Conservation (phyloP, 2,797 vertebrate species). For the Apogon hyalosoma region DNA sequence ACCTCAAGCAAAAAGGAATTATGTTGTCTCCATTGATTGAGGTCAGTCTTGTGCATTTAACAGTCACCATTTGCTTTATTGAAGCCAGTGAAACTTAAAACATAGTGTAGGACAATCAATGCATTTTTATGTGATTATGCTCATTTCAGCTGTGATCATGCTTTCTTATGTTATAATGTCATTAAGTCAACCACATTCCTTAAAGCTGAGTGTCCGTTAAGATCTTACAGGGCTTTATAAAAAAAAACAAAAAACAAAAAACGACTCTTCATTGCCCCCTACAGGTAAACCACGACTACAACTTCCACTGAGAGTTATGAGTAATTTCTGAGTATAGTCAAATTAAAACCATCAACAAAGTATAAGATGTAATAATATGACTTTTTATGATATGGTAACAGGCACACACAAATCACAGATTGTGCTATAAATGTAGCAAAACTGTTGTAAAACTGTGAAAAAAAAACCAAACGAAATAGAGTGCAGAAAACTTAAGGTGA, state of each 20-base stretch:
- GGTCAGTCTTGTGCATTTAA: conserved; percentile 25
- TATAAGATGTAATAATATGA: conserved; percentile 25
- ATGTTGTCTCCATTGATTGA: conserved; percentile 40
- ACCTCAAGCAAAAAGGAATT: conserved; percentile 14
- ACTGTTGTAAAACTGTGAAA: background rate
- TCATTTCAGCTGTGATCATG: conserved; percentile 9
- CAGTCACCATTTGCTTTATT: conserved; percentile 8
- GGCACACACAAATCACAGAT: conserved; percentile 25
- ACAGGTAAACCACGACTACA: conserved; percentile 37
- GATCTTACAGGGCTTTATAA: background rate
- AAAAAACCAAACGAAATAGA: conserved; percentile 3
- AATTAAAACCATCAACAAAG: conserved; percentile 22
- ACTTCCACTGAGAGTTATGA: background rate
- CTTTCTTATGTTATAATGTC: conserved; percentile 11
- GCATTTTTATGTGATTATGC: background rate
- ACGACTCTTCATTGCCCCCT: conserved; percentile 59
- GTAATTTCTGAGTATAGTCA: conserved; percentile 32
- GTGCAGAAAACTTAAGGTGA: conserved; percentile 16
- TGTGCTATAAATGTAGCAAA: conserved; percentile 19
- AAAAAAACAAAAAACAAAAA: background rate
- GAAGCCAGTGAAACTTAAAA: background rate
- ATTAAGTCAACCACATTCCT: conserved; percentile 1
- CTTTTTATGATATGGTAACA: conserved; percentile 21
- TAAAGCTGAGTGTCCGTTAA: background rate
- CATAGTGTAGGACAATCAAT: background rate